Base-by-base conservation (phyloP, 2,113 vertebrate genomes). In the Oenanthe melanoleuca region DNA sequence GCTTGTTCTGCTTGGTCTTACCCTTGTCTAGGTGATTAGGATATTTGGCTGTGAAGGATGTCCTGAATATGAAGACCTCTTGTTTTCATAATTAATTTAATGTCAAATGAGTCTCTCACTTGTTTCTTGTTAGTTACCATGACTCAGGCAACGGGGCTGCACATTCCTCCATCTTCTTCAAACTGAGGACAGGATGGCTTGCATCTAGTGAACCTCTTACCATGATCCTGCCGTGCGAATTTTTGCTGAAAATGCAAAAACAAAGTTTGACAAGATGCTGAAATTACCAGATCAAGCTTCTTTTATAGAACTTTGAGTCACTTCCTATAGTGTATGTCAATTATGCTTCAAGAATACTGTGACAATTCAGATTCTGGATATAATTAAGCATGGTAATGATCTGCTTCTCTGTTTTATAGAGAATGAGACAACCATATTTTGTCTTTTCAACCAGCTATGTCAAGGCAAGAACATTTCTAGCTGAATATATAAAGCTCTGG, bases 141-240 rank as follows among this genome's bases (percentile, higher is more conserved):
- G 37, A 38, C 13, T 57, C 14, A 56, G n/a, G 16, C 8, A 89
- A 50, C 15, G 55, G 25, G 25, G 24, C 34, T 77, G 28, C 12
- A 22, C 4, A 14, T 3, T 29, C 9, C 2, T 74, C 22, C 20
- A 17, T 14, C n/a, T 71, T 15, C n/a, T 71, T 74, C 61, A 77
- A 45, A 59, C 17, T 29, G 38, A 64, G 60, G 44, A 45, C 8
- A 40, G 11, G 9, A 21, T 40, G 38, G 3, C 17, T 84, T 34
- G 50, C 19, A 31, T n/a, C 14, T 45, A 45, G 64, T 26, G 40
- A 84, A 64, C 11, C 8, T 55, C 34, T 80, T 42, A n/a, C 12
- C 11, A 19, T 21, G 28, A 33, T 24, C 16, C 17, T 64, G 11
- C 6, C 18, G 9, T 2, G 2, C 0, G 1, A 38, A 45, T 63